phyloP scores from a whole-genome alignment of 1,140 invertebrate species.

The Aphelenchoides fujianensis region DNA sequence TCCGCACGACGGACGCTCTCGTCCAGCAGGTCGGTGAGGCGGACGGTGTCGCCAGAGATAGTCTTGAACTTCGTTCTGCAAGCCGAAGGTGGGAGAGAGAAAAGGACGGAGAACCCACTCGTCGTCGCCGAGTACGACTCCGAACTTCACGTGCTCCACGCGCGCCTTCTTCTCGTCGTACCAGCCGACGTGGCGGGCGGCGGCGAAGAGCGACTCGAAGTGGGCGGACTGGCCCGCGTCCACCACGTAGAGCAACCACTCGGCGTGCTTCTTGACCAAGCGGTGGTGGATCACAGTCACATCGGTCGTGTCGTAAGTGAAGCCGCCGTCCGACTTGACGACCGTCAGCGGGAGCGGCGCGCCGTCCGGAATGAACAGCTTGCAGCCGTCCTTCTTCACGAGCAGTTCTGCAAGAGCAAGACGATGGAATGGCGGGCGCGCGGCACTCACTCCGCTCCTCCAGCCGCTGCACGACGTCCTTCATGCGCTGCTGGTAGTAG shows the following conservation, averaged over 20 bases:
- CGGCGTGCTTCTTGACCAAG: constrained; percentile 79
- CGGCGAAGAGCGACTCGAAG: constrained; percentile 65
- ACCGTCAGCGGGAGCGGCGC: constrained; percentile 80
- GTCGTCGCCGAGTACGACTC: constrained; percentile 94
- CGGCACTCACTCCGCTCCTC: constrained; percentile 68
- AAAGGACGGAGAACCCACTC: constrained; percentile 65
- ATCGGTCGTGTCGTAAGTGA: constrained; percentile 98
- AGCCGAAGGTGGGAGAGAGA: not conserved
- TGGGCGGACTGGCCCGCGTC: constrained; percentile 79
- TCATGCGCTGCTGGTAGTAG: constrained; percentile 92
- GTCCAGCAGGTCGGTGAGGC: constrained; percentile 82
- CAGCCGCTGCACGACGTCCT: constrained; percentile 76
- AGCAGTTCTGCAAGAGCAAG: constrained; percentile 64
- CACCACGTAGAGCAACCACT: constrained; percentile 90
- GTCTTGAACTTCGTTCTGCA: constrained; percentile 93
- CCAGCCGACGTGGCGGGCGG: constrained; percentile 62
- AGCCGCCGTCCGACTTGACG: constrained; percentile 96
- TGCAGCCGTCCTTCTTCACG: constrained; percentile 84
- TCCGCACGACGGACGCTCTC: constrained; percentile 82
- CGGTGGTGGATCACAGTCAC: constrained; percentile 85
- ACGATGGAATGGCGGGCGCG: not conserved
- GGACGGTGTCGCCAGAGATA: constrained; percentile 89
- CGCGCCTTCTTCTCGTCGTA: constrained; percentile 61
- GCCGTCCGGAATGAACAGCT: constrained; percentile 76
- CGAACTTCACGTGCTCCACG: constrained; percentile 88